These are phyloP conservation scores for Ectemnius lituratus DNA, from an alignment of 2,888 invertebrate species.

Conservation along the genomic window DNA sequence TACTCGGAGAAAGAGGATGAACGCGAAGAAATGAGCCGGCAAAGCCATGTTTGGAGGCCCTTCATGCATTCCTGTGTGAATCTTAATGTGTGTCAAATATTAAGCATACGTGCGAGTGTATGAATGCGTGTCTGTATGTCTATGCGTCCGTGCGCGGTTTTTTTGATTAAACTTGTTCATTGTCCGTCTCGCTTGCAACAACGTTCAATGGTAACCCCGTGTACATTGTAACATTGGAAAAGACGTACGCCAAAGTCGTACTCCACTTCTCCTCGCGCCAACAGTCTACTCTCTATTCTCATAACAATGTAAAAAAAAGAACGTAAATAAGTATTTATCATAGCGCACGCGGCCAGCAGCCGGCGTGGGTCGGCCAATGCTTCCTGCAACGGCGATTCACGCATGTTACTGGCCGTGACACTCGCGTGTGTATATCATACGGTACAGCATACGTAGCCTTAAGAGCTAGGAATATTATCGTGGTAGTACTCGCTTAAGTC, in stretches of 20 bases:
- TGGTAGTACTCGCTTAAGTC: slow-evolving; percentile 62
- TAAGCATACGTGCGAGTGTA: slow-evolving; percentile 57
- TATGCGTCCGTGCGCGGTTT: slow-evolving; percentile 21
- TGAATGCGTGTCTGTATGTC: slow-evolving; percentile 13
- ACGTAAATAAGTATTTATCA: slow-evolving; percentile 56
- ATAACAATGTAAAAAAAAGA: slow-evolving; percentile 67
- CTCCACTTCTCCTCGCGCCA: slow-evolving; percentile 31
- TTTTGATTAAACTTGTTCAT: slow-evolving; percentile 29
- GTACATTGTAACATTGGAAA: slow-evolving; percentile 24
- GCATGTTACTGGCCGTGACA: slow-evolving; percentile 9
- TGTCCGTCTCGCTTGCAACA: slow-evolving; percentile 13
- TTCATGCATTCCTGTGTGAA: slow-evolving; percentile 22
- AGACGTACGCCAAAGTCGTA: slow-evolving; percentile 21
- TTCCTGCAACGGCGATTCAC: not conserved
- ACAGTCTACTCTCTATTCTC: slow-evolving; percentile 29
- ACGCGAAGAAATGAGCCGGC: slow-evolving; percentile 22
- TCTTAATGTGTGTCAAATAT: slow-evolving; percentile 68
- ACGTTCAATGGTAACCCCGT: slow-evolving; percentile 29
- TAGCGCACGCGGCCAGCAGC: not conserved
- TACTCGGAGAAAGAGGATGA: slow-evolving; percentile 35
- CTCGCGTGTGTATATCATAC: slow-evolving; percentile 53
- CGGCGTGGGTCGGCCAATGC: not conserved
- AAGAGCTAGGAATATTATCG: slow-evolving; percentile 67
- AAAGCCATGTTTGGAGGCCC: slow-evolving; percentile 9
- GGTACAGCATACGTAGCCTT: slow-evolving; percentile 67